Evolutionary conservation across 2,888 invertebrate species (phyloP).

Genomic region (Alsophila aescularia): DNA sequence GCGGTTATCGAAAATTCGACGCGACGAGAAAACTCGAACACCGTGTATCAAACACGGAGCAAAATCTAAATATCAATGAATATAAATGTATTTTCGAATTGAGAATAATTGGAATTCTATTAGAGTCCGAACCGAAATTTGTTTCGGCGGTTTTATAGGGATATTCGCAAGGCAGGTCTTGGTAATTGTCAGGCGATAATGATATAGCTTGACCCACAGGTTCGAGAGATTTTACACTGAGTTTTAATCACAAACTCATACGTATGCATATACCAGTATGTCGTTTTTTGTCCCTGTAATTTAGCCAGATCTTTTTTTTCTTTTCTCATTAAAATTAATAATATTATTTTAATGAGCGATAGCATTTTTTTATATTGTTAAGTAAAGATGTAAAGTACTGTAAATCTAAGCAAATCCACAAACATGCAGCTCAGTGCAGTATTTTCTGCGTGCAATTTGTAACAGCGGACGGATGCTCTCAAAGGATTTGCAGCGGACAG

Average conservation of each 20-base stretch:
- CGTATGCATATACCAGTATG: too few relatives aligned
- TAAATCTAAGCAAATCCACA: slow-evolving; percentile 5
- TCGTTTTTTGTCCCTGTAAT: too few relatives aligned
- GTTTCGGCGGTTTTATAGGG: slow-evolving; percentile 27
- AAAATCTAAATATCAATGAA: slow-evolving; percentile 44
- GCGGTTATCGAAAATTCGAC: slow-evolving; percentile 65
- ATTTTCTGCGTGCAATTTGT: slow-evolving; percentile 36
- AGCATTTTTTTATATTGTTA: too few relatives aligned
- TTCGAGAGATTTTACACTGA: not conserved
- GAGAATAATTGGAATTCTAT: slow-evolving; percentile 38
- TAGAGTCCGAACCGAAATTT: slow-evolving; percentile 28
- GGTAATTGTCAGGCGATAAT: not conserved
- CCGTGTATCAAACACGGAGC: slow-evolving; percentile 45
- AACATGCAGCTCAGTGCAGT: slow-evolving; percentile 9
- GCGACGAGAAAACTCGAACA: slow-evolving; percentile 44
- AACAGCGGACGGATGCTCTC: slow-evolving; percentile 53
- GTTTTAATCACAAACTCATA: too few relatives aligned
- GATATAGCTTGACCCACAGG: too few relatives aligned
- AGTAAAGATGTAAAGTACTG: too few relatives aligned
- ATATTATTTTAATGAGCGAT: not conserved
- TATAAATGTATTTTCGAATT: slow-evolving; percentile 40
- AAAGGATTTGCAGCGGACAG: slow-evolving; percentile 60
- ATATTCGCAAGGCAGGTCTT: slow-evolving; percentile 16
- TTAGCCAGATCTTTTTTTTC: too few relatives aligned
- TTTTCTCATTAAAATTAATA: too few relatives aligned